Conservation (phyloP, 2,797 vertebrate species). For the Petrocephalus schoutedeni region DNA sequence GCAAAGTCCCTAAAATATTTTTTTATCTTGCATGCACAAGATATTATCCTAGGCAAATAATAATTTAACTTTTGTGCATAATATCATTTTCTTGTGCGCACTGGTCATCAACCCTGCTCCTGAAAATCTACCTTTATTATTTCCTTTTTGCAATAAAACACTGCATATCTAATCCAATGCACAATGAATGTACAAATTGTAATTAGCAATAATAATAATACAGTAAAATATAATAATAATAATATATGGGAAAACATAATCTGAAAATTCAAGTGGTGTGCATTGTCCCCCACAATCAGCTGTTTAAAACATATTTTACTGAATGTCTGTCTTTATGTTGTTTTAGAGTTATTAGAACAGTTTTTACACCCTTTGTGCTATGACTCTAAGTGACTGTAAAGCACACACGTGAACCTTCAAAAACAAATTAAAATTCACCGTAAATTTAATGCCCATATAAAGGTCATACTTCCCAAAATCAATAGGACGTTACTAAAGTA, state of each 20-base stretch:
- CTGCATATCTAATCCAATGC: background rate
- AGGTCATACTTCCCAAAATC: background rate
- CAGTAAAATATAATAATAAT: background rate
- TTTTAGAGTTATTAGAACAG: background rate
- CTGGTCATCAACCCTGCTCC: background rate
- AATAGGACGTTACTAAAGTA: background rate
- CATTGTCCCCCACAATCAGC: background rate
- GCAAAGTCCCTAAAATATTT: background rate
- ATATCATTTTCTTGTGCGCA: background rate
- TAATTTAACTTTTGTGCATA: background rate
- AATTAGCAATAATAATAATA: background rate
- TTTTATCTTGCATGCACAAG: background rate
- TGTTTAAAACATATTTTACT: background rate
- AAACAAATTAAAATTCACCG: background rate
- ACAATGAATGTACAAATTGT: background rate
- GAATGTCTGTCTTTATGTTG: background rate
- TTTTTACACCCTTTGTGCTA: background rate
- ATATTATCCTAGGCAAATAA: background rate
- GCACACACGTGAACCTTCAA: background rate
- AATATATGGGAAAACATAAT: background rate
- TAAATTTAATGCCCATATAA: background rate
- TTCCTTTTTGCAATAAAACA: background rate
- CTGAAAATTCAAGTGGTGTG: background rate
- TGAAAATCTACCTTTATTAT: background rate
- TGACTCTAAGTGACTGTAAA: background rate